phyloP scores from a whole-genome alignment of 2,113 vertebrate genomes.

The Mastomys coucha region DNA sequence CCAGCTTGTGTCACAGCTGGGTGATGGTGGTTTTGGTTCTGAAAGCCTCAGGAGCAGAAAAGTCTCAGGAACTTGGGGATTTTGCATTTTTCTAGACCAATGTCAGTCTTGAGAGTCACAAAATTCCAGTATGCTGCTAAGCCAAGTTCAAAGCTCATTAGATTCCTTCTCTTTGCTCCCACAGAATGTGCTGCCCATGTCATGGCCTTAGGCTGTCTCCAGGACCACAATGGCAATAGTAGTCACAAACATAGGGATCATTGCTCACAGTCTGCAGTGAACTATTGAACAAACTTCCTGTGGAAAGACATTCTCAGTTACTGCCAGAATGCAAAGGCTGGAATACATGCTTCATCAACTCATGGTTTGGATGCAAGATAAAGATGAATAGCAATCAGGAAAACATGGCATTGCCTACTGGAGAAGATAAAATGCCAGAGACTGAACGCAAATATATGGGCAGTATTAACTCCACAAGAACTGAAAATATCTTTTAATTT shows the following conservation, averaged over 20 bases:
- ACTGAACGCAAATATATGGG: neutral
- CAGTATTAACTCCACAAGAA: neutral
- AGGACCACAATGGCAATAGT: neutral
- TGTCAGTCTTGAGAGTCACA: neutral
- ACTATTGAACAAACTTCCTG: neutral
- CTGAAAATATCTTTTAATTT: neutral
- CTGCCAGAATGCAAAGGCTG: neutral
- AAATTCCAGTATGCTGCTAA: neutral
- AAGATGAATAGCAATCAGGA: neutral
- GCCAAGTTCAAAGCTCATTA: neutral
- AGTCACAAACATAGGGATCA: neutral
- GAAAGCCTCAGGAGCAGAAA: neutral
- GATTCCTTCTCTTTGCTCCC: neutral
- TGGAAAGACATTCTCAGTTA: neutral
- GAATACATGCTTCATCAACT: neutral
- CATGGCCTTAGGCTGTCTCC: neutral
- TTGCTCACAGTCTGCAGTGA: neutral
- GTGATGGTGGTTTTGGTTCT: neutral
- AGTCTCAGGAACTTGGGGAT: neutral
- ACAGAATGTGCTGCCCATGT: too few species aligned
- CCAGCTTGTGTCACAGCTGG: neutral
- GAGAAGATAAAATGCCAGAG: neutral
- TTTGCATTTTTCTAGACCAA: neutral
- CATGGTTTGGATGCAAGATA: neutral
- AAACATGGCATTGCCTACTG: neutral